Conservation (phyloP, 2,797 vertebrate genomes). For the Catharus ustulatus region DNA sequence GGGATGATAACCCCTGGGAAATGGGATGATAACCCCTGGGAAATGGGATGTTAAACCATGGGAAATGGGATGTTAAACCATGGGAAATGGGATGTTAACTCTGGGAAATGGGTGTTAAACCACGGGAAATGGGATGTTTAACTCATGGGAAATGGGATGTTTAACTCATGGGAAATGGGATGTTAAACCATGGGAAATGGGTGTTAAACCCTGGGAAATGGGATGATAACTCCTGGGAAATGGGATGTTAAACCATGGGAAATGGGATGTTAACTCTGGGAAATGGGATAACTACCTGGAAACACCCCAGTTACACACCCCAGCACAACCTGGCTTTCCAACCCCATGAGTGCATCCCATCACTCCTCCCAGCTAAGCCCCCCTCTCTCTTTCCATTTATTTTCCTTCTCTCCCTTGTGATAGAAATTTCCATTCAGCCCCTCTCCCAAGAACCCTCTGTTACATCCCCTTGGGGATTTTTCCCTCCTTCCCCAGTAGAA, state of each 20-base stretch:
- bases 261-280: not conserved
- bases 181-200: not conserved
- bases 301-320: rapidly evolving
- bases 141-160: not conserved
- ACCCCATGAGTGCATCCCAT: rapidly evolving
- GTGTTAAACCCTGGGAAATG: not conserved
- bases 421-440: not conserved
- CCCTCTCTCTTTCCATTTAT: no score
- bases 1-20: not conserved
- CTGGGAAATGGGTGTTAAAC: not conserved
- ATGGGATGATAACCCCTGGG: rapidly evolving
- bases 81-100: not conserved
- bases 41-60: not conserved
- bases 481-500: not conserved
- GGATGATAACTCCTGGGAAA: not conserved
- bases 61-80: not conserved
- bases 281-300: not conserved
- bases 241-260: not conserved
- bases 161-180: not conserved
- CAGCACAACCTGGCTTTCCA: rapidly evolving
- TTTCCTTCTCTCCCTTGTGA: not conserved
- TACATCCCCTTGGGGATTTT: not conserved
- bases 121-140: no score
- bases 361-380: not conserved
- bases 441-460: not conserved